Conservation (phyloP, 2,888 invertebrate species). For the Blera fallax region DNA sequence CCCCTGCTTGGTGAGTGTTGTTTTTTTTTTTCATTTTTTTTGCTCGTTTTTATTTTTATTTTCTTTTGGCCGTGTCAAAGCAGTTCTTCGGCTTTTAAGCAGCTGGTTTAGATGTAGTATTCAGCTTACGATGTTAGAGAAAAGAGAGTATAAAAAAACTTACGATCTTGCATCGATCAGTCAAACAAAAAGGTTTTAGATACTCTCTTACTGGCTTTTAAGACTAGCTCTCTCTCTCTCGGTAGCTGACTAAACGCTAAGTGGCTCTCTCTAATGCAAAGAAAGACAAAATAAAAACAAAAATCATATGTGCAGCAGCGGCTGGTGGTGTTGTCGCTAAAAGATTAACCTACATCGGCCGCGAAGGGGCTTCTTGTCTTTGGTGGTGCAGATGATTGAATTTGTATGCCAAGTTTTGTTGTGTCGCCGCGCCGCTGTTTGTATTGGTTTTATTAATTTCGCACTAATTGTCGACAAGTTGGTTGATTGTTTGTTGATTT, state of each 20-base stretch:
- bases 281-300: constrained; percentile 36
- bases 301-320: constrained; percentile 19
- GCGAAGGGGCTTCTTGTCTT: constrained; percentile 65
- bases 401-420: constrained; percentile 69
- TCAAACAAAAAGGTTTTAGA: neutral
- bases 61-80: constrained; percentile 22
- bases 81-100: constrained; percentile 45
- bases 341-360: constrained; percentile 70
- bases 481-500: constrained; percentile 24
- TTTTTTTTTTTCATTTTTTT: constrained; percentile 6
- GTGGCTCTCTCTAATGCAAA: constrained; percentile 16
- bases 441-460: constrained; percentile 65
- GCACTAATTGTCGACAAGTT: constrained; percentile 58
- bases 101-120: too few species aligned
- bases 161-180: constrained; percentile 62
- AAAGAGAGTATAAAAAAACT: constrained; percentile 39
- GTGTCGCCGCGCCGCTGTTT: constrained; percentile 3
- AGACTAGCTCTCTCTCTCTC: neutral
- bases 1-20: constrained; percentile 40
- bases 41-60: neutral
- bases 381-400: constrained; percentile 63
- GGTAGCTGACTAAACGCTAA: constrained; percentile 26
- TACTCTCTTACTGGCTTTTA: constrained; percentile 4
- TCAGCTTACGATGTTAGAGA: constrained; percentile 59
- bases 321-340: constrained; percentile 9